These are phyloP conservation scores for Palaemon carinicauda DNA, from an alignment of 1,140 invertebrate species.

Conservation along the genomic window DNA sequence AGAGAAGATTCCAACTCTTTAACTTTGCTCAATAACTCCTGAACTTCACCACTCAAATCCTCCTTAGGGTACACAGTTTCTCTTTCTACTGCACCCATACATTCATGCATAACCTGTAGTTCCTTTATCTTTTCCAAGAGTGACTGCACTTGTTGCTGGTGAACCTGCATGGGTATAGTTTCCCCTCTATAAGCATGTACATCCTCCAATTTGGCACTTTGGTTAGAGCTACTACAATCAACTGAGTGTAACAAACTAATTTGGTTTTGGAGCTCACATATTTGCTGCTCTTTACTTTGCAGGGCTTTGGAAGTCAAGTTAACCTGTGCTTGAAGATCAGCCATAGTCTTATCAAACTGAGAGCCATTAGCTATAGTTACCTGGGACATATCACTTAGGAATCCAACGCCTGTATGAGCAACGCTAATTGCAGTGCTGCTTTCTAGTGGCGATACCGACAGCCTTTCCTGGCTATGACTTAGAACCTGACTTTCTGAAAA, in stretches of 20 bases:
- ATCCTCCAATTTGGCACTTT: not conserved
- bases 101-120: not conserved
- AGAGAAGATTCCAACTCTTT: conserved; percentile 2
- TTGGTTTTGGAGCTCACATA: conserved; percentile 17
- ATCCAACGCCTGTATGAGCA: not conserved
- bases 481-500: not conserved
- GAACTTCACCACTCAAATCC: not conserved
- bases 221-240: not conserved
- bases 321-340: conserved; percentile 35
- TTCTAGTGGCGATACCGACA: not conserved
- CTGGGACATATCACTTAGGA: not conserved
- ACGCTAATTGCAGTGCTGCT: not conserved
- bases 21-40: conserved; percentile 7
- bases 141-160: conserved; percentile 11
- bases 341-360: conserved; percentile 32
- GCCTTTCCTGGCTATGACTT: not conserved
- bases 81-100: not conserved
- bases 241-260: not conserved
- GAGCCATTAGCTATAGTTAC: not conserved
- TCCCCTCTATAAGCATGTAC: not conserved
- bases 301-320: conserved; percentile 28
- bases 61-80: not conserved
- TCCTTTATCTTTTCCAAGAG: conserved; percentile 17
- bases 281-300: conserved; percentile 29
- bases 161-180: not conserved